Percentiles rank a stretch among this genome's conserved stretches.
These are phyloP conservation scores for Puma concolor DNA, from an alignment of 2,113 vertebrate species.

Conservation along the genomic window DNA sequence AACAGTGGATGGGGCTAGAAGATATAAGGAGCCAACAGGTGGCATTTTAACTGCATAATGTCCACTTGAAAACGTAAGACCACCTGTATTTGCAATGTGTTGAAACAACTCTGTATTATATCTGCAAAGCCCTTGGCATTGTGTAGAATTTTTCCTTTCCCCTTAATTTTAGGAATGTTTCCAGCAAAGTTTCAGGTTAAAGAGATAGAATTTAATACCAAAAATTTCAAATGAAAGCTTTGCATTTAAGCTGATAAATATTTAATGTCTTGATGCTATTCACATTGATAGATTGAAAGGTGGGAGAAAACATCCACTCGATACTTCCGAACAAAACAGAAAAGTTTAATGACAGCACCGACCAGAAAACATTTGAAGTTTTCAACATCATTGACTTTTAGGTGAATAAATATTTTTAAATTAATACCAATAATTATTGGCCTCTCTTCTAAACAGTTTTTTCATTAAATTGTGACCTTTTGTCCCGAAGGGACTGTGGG, in stretches of 20 bases:
- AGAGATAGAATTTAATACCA: neutral
- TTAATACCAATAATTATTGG: neutral
- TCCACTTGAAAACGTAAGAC: neutral
- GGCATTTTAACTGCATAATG: neutral
- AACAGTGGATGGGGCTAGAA: neutral
- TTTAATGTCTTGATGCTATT: conserved; percentile 11
- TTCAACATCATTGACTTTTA: neutral
- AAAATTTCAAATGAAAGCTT: neutral
- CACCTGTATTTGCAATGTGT: neutral
- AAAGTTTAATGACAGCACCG: neutral
- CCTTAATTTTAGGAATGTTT: neutral
- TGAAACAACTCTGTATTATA: neutral
- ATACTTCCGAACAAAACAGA: neutral
- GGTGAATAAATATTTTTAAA: neutral
- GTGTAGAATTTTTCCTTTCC: neutral
- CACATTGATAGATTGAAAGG: neutral
- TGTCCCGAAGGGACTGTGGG: neutral
- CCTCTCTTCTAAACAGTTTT: neutral
- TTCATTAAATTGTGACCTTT: neutral
- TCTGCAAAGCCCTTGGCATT: neutral
- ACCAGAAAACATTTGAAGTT: neutral
- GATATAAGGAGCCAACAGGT: neutral
- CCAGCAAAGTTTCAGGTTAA: conserved; percentile 21
- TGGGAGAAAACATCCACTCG: neutral
- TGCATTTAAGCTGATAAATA: neutral